Base-by-base conservation (phyloP, 64 coral and sea anemone species). In the Exaiptasia diaphana region DNA sequence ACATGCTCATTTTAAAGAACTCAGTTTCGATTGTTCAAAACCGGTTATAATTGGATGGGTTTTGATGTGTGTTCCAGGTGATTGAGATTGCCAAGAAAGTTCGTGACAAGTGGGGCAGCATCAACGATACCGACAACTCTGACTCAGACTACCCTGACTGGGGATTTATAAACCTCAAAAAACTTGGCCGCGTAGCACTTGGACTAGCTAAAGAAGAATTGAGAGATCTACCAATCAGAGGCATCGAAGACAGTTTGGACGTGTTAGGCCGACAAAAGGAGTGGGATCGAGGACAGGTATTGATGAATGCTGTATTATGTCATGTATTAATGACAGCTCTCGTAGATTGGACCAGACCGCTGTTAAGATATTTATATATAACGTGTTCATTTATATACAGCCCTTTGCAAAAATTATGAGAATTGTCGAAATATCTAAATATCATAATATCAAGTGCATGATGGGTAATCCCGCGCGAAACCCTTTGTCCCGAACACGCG, bases 191-290 rank as follows among this genome's bases (percentile, higher is more conserved):
- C 2, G 85, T 97, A 58, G 89, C 79, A 10, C 72, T 97, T 42
- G 93, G 93, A 23, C 71, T 97, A 37, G 88, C 88, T 21, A 97
- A 97, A 61, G 88, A 97, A 75, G 88, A 97, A 25, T 46, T 97
- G 50, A 82, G 93, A 38, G 38, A 91, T 23, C 56, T 97, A 6
- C 88, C 93, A 52, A 91, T 97, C 78, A 77, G 88, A 64, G 93
- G 93, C 73, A 97, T 97, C 61, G 93, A 97, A 48, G 84, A 97
- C 58, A 53, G 76, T 10, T 88, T 97, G 35, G 93, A 97, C 29
- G 83, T 76, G 40, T 72, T 97, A 14, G 93, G 93, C 53, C 60
- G 82, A 10, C 71, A 91, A 29, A 97, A 83, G 31, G 93, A 91
- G 10, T 91, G 88, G 93, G 85, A 91, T 40, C 84, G 93, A 65